phyloP scores from a whole-genome alignment of 2,888 invertebrate genomes.

The Ormyrus pomaceus region DNA sequence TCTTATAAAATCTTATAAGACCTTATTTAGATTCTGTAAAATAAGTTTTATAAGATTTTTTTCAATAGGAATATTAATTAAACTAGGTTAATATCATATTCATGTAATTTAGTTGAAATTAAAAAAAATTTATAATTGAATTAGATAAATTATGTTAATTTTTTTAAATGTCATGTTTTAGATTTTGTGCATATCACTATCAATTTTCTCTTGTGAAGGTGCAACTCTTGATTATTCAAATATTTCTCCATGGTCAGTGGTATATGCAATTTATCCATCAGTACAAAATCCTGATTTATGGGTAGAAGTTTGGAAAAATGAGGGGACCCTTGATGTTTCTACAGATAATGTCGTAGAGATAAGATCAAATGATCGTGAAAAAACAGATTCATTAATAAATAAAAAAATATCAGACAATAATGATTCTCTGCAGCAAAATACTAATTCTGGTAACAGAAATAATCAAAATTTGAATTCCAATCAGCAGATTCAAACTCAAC shows the following conservation, averaged over 20 bases:
- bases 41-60: conserved; percentile 4
- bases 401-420: conserved; percentile 2
- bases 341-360: conserved; percentile 11
- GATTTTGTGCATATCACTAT: conserved; percentile 25
- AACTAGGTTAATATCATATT: too few species aligned
- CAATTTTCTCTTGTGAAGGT: conserved; percentile 30
- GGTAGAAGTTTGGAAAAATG: conserved; percentile 37
- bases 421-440: conserved; percentile 2
- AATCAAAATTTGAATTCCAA: conserved; percentile 19
- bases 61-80: too few species aligned
- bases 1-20: background rate
- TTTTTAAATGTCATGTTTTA: conserved; percentile 39
- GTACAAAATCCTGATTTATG: conserved; percentile 33
- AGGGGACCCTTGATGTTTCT: conserved; percentile 21
- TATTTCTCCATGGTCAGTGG: conserved; percentile 41
- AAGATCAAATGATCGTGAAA: background rate
- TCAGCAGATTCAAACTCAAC: conserved; percentile 11
- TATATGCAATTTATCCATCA: conserved; percentile 32
- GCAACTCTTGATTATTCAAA: conserved; percentile 45
- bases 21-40: conserved; percentile 1
- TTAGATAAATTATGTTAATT: background rate
- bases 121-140: too few species aligned
- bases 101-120: too few species aligned
- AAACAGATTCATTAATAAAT: background rate
- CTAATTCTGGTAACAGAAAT: background rate